These are phyloP conservation scores for Nasonia longicornis DNA, from an alignment of 1,140 invertebrate genomes.

Conservation along the genomic window DNA sequence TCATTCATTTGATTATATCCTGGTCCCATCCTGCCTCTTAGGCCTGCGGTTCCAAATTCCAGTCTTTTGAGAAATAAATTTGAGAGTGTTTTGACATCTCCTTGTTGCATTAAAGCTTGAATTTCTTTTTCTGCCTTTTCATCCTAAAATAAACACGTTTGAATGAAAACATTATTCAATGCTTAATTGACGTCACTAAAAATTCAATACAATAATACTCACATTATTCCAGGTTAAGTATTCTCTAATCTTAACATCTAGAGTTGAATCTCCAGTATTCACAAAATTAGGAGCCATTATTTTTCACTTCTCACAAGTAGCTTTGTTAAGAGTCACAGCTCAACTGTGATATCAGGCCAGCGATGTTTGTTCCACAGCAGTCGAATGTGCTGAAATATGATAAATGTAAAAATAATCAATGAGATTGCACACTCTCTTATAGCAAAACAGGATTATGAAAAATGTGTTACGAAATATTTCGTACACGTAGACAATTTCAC, in stretches of 20 bases:
- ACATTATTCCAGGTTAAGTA: slow-evolving; percentile 78
- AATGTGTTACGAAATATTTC: not conserved
- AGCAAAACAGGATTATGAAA: not conserved
- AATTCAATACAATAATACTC: slow-evolving; percentile 38
- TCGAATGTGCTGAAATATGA: slow-evolving; percentile 30
- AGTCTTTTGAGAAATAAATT: slow-evolving; percentile 77
- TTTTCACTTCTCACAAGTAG: not conserved
- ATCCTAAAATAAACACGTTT: slow-evolving; percentile 63
- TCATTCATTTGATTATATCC: slow-evolving; percentile 97
- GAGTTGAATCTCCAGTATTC: slow-evolving; percentile 60
- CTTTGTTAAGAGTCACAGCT: slow-evolving; percentile 22
- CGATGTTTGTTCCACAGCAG: not conserved
- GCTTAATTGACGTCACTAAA: slow-evolving; percentile 21
- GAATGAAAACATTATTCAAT: not conserved
- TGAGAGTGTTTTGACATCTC: slow-evolving; percentile 69
- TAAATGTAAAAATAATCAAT: slow-evolving; percentile 16
- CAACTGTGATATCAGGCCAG: not conserved
- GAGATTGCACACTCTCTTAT: not conserved
- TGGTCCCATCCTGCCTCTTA: slow-evolving; percentile 91
- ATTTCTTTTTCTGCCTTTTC: slow-evolving; percentile 69
- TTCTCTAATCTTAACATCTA: slow-evolving; percentile 73
- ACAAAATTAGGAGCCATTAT: slow-evolving; percentile 47
- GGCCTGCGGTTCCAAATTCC: slow-evolving; percentile 90
- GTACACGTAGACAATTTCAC: not conserved
- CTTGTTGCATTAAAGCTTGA: slow-evolving; percentile 65